Percentiles rank a stretch among this genome's conserved stretches.
These are phyloP conservation scores for Bombus huntii DNA, from an alignment of 1,140 invertebrate genomes.

Conservation along the genomic window DNA sequence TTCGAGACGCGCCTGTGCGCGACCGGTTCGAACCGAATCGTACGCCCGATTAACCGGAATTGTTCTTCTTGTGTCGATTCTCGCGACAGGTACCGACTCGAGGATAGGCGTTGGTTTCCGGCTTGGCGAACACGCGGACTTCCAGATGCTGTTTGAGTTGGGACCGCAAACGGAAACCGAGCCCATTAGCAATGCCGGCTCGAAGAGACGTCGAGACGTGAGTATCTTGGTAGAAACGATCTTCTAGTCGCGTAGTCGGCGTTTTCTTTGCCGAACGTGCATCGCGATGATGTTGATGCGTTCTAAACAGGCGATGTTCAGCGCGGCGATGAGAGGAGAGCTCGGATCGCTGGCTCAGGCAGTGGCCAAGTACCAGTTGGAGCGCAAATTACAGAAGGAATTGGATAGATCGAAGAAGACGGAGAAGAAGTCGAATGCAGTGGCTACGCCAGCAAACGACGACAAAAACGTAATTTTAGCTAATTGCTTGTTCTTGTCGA, in stretches of 20 bases:
- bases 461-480: conserved; percentile 27
- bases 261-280: too few relatives aligned
- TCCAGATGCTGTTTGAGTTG: conserved; percentile 89
- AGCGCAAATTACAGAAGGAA: conserved; percentile 71
- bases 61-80: conserved; percentile 55
- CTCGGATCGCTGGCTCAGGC: conserved; percentile 77
- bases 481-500: background rate
- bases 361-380: conserved; percentile 76
- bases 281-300: background rate
- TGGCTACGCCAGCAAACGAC: background rate
- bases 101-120: conserved; percentile 90
- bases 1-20: background rate
- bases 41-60: background rate
- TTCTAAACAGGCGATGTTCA: conserved; percentile 67
- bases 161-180: conserved; percentile 89
- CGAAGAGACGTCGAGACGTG: conserved; percentile 72
- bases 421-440: conserved; percentile 3
- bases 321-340: conserved; percentile 76
- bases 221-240: background rate
- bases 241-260: background rate
- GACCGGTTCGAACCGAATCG: background rate
- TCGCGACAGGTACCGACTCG: conserved; percentile 88
- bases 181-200: conserved; percentile 81
- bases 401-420: conserved; percentile 60
- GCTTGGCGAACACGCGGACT: conserved; percentile 90